These are phyloP conservation scores for Cephus nigrinus DNA, from an alignment of 2,888 invertebrate genomes.

Conservation along the genomic window DNA sequence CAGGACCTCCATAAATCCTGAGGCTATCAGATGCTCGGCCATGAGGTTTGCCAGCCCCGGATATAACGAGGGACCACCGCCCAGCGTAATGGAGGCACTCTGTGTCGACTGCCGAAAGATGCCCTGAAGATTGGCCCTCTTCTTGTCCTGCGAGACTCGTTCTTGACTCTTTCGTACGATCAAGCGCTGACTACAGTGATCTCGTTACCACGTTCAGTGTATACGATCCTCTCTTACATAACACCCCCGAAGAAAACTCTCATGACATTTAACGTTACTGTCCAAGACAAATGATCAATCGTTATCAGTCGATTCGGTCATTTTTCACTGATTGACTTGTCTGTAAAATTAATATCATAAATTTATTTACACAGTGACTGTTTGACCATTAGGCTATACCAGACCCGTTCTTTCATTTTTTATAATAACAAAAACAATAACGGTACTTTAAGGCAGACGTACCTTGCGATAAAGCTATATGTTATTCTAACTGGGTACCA, in stretches of 20 bases:
- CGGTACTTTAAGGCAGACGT: neutral
- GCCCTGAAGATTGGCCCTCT: slow-evolving; percentile 37
- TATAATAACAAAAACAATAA: neutral
- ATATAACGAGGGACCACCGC: slow-evolving; percentile 60
- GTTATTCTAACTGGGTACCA: neutral
- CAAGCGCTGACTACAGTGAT: neutral
- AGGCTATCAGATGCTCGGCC: slow-evolving; percentile 54
- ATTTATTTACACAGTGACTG: neutral
- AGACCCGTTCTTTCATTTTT: neutral
- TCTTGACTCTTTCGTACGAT: neutral
- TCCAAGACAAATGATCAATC: neutral
- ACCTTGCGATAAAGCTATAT: neutral
- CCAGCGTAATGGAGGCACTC: slow-evolving; percentile 53
- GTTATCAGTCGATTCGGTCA: neutral
- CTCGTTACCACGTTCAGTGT: neutral
- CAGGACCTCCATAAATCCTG: slow-evolving; percentile 58
- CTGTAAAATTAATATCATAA: neutral
- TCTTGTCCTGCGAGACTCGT: neutral
- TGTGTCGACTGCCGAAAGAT: slow-evolving; percentile 42
- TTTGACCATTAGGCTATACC: neutral
- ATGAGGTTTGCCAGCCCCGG: slow-evolving; percentile 49
- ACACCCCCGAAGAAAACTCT: neutral
- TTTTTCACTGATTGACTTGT: neutral
- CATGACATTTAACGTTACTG: neutral
- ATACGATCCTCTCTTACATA: neutral